Percentiles rank a stretch among this genome's conserved stretches.
phyloP scores from a whole-genome alignment of 2,888 invertebrate species.

The Frankliniella intonsa region DNA sequence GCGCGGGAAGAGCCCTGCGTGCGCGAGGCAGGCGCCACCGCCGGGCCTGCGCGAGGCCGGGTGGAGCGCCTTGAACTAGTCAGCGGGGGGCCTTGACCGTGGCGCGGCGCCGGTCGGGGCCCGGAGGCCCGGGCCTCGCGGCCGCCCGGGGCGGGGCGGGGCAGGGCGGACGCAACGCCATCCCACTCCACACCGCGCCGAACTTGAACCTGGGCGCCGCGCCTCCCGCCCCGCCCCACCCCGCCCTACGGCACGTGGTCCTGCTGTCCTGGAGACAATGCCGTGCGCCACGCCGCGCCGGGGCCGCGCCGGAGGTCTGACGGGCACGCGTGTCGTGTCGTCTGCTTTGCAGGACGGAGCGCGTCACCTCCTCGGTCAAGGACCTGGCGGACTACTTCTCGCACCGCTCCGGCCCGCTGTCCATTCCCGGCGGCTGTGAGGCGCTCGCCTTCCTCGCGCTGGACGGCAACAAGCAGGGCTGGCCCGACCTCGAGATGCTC shows the following conservation, averaged over 20 bases:
- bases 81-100: too few species aligned
- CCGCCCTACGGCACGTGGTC: too few species aligned
- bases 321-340: not conserved
- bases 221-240: not conserved
- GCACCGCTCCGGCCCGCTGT: conserved; percentile 52
- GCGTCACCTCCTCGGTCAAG: conserved; percentile 50
- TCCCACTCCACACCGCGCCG: not conserved
- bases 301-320: conserved; percentile 40
- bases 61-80: too few species aligned
- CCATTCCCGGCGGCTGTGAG: conserved; percentile 61
- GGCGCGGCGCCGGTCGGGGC: too few species aligned
- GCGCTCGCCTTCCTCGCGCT: conserved; percentile 58
- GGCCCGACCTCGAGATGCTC: conserved; percentile 60
- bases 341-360: conserved; percentile 46
- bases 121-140: too few species aligned
- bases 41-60: too few species aligned
- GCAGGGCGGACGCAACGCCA: not conserved
- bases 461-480: conserved; percentile 53
- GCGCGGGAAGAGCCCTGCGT: too few species aligned
- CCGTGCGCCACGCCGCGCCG: conserved; percentile 42
- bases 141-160: not conserved
- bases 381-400: conserved; percentile 54
- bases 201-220: not conserved
- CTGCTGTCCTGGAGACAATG: conserved; percentile 41
- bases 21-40: too few species aligned